These are phyloP conservation scores for Peucedramus taeniatus DNA, from an alignment of 2,113 vertebrate species.

Conservation along the genomic window DNA sequence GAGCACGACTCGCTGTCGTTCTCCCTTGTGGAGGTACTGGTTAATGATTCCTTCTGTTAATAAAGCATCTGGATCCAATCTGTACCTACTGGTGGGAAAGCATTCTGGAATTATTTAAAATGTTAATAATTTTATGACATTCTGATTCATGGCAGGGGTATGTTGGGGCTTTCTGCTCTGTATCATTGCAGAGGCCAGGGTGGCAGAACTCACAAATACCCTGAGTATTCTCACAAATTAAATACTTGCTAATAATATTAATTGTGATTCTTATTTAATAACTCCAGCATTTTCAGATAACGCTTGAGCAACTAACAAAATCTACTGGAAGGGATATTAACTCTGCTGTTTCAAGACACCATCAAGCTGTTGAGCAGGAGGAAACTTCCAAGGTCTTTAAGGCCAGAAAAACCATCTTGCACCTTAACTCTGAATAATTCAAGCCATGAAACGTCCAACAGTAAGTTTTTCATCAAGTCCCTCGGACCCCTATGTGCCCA, in stretches of 20 bases:
- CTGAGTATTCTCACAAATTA: background rate
- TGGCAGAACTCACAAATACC: background rate
- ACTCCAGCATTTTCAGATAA: background rate
- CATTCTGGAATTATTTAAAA: conserved; percentile 53
- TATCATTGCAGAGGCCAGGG: background rate
- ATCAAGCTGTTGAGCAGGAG: background rate
- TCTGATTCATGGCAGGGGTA: conserved; percentile 53
- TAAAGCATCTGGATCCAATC: conserved; percentile 68
- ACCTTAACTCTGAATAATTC: background rate
- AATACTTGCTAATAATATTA: background rate
- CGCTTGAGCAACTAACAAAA: background rate
- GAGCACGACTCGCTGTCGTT: background rate
- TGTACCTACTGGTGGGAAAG: conserved; percentile 60
- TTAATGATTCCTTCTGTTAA: conserved; percentile 30
- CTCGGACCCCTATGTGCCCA: background rate
- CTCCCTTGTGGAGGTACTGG: background rate
- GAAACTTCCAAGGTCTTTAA: background rate
- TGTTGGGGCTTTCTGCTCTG: background rate
- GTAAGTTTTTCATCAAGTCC: background rate
- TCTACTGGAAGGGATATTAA: background rate
- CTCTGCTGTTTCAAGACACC: background rate
- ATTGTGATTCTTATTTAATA: background rate
- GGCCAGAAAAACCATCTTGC: background rate
- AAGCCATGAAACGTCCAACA: background rate
- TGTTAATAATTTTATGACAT: conserved; percentile 51